Base-by-base conservation (phyloP, 1,140 invertebrate species). In the Metopolophium dirhodum region DNA sequence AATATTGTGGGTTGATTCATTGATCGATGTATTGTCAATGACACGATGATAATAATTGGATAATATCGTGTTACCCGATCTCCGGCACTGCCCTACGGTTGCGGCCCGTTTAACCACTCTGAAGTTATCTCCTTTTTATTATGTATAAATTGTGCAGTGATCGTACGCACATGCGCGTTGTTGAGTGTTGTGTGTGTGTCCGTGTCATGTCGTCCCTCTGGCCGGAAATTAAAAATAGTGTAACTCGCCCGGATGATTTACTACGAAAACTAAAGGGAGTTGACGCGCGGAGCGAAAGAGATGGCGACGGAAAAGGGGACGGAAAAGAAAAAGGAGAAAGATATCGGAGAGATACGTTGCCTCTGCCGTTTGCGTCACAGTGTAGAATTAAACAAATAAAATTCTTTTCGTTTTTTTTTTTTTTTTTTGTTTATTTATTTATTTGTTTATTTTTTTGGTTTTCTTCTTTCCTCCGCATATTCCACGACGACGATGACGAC, bases 211-310 rank as follows among this genome's bases (percentile, higher is more conserved):
- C 87, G 45, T 87, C 88, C n/a, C 82, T 37, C 6, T 6, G 91
- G 91, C 91, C 91, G 91, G 91, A 93, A 93, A 93, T 93, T 93
- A 93, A 93, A 93, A 92, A 92, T 30, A 35, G 88, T 45, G 51
- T 45, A 41, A 61, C 88, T 90, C 49, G 49, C 9, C 68, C 77
- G 91, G 82, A 54, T 54, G 77, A 92, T 92, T 92, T 92, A 92
- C 91, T 92, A 30, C 35, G n/a, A n/a, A 91, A 82, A 89, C 30
- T 89, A 54, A 89, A 54, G 49, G 87, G 87, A 61, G 37, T 41
- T 35, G 51, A 61, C 26, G 35, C 9, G 37, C 26, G 35, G 49
- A 54, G 23, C 6, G 51, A 90, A 45, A 61, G 87, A 54, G 30
- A 89, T 54, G 37, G 35, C 14, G n/a, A n/a, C 18, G 83, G 86